phyloP scores from a whole-genome alignment of 1,140 invertebrate genomes.

The Coptotermes formosanus region DNA sequence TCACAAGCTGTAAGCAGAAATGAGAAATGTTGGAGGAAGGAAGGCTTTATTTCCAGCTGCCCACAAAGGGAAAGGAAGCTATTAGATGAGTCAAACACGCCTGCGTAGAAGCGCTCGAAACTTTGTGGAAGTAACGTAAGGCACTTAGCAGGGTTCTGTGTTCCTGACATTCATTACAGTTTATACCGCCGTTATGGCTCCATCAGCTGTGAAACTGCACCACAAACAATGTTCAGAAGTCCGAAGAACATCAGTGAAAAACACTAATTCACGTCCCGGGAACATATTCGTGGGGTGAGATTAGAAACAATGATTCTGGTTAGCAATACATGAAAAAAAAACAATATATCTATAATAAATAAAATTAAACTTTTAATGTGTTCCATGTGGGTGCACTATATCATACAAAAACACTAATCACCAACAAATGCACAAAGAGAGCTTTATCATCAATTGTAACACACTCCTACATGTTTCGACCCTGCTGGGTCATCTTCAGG shows the following conservation, averaged over 20 bases:
- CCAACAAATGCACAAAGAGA: too few relatives aligned
- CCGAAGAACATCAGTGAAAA: neutral
- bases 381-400: too few relatives aligned
- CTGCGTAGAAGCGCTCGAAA: neutral
- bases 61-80: neutral
- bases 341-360: too few relatives aligned
- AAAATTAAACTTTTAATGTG: too few relatives aligned
- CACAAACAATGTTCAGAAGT: neutral
- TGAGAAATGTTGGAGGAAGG: neutral
- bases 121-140: slow-evolving; percentile 3
- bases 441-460: too few relatives aligned
- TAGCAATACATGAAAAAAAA: too few relatives aligned
- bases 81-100: neutral
- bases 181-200: neutral
- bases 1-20: neutral
- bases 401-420: too few relatives aligned
- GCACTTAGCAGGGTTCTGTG: neutral
- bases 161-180: neutral
- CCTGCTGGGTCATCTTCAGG: too few relatives aligned
- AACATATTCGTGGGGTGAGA: neutral
- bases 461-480: too few relatives aligned
- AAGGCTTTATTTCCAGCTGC: neutral
- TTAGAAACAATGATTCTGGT: neutral
- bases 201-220: neutral
- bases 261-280: neutral